Evolutionary conservation across 2,888 invertebrate genomes (phyloP), one percentile per base, ranked within the genome.

Genomic region (Noctua janthina): DNA sequence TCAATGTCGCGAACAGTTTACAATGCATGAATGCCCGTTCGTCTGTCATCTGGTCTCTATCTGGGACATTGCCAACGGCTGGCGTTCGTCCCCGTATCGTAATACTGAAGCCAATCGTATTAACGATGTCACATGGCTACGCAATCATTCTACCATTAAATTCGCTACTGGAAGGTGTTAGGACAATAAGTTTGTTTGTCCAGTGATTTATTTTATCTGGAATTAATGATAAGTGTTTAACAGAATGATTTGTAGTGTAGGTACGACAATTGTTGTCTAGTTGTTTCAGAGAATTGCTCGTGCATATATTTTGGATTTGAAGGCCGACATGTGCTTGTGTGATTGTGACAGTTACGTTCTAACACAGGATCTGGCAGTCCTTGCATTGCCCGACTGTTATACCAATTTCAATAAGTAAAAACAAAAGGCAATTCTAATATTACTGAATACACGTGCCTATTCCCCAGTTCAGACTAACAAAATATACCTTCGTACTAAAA

Each of bases 31-130:
- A 91, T 90, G 91, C 82, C 90, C 88, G 91, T 91, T 91, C 87
- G 90, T 91, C 91, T 91, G 91, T 91, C 92, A 91, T 91, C 92
- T 94, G 93, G 91, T 92, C 92, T 89, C 88, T 89, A 91, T 92
- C 92, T 95, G 95, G 95, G 87, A 51, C 72, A 4, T 70, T 91
- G 95, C 95, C 95, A 95, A 89, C 89, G 87, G 87, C 88, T 92
- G 91, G 90, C 88, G 84, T 88, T 86, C 87, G 87, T 88, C 87
- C 83, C 77, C 84, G 85, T 88, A 88, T 81, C 74, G 87, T 91
- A 90, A 83, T 88, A 87, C 86, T 83, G 85, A 88, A 89, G 92
- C 93, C 92, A 93, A 92, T 92, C 90, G 89, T 91, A 90, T 91
- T 92, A 91, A 88, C 90, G 81, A 87, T 91, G 90, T 93, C 92